Conservation (phyloP, 2,888 invertebrate genomes). For the Notodonta ziczac region DNA sequence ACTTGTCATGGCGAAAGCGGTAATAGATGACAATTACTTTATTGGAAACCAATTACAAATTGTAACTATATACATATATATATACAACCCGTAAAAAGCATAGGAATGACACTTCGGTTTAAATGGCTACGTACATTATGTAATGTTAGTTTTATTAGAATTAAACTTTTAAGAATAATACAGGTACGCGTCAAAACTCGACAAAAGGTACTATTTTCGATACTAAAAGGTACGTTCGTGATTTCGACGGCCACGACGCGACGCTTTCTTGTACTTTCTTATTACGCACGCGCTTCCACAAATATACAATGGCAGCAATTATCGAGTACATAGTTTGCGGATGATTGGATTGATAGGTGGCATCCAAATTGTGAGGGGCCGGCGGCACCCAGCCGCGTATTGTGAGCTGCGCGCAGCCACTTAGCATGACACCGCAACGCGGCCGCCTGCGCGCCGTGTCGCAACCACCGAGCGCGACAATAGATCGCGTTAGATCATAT, state of each 20-base stretch:
- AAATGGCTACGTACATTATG: no score
- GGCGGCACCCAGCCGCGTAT: not conserved
- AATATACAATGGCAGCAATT: slow-evolving; percentile 1
- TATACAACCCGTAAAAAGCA: not conserved
- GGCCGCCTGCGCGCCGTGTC: slow-evolving; percentile 12
- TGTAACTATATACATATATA: no score
- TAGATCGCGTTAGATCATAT: slow-evolving; percentile 35
- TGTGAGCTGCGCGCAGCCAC: slow-evolving; percentile 17
- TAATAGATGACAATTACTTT: slow-evolving; percentile 2
- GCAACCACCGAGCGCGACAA: slow-evolving; percentile 41
- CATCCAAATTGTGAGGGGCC: slow-evolving; percentile 6
- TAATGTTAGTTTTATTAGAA: not conserved
- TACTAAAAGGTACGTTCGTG: no score
- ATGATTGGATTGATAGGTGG: slow-evolving; percentile 8
- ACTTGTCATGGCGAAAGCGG: not conserved
- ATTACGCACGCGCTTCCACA: slow-evolving; percentile 19
- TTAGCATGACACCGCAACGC: slow-evolving; percentile 14
- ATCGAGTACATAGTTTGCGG: not conserved
- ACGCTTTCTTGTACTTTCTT: slow-evolving; percentile 28
- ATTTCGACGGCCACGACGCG: not conserved
- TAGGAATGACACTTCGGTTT: no score
- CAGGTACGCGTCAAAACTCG: no score
- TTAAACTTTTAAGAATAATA: not conserved
- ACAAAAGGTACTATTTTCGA: no score
- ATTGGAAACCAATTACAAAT: not conserved